Evolutionary conservation across 2,888 invertebrate species (phyloP), one percentile per base, ranked within the genome.

Genomic region (Netelia inedita): DNA sequence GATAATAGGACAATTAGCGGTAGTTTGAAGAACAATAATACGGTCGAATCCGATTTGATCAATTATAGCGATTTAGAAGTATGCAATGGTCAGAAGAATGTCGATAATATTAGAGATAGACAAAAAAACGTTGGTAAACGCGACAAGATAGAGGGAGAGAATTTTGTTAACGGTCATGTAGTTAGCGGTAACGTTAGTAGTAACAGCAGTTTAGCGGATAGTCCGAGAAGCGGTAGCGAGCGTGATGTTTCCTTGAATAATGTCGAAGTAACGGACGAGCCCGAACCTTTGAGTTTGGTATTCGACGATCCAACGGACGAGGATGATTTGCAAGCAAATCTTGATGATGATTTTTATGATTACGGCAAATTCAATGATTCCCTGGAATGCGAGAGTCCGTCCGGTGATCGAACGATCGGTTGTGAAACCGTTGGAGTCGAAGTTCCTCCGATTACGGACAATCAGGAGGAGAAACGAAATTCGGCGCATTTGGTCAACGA

Each of bases 201-300:
- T 84, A 89, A 87, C 61, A 92, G 91, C 90, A 92, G 90, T 83
- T 90, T 90, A 87, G 91, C 87, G 3, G 91, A 91, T 88, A 91
- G 91, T 72, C 88, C 83, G 78, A 92, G 91, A 82, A 90, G 88
- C 19, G 82, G 72, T 16, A 91, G 91, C 55, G 91, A 92, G 61
- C 86, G 86, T 8, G 91, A 90, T 2, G 88, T 86, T 79, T 90
- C 91, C 2, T 85, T 88, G 1, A 91, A 90, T 50, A 90, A 89
- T 86, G 78, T 89, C 19, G 91, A 91, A 55, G 78, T 81, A 14
- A 89, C 86, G 21, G 91, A 92, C 23, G 92, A 93, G 57, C 84
- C 90, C 2, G 93, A 93, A 82, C 91, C 93, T 2, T 84, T 92
- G 28, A 93, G 92, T 80, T 84, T 93, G 50, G 92, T 91, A 72